Base-by-base conservation (phyloP, 2,888 invertebrate genomes). In the Drosophila austrosaltans region DNA sequence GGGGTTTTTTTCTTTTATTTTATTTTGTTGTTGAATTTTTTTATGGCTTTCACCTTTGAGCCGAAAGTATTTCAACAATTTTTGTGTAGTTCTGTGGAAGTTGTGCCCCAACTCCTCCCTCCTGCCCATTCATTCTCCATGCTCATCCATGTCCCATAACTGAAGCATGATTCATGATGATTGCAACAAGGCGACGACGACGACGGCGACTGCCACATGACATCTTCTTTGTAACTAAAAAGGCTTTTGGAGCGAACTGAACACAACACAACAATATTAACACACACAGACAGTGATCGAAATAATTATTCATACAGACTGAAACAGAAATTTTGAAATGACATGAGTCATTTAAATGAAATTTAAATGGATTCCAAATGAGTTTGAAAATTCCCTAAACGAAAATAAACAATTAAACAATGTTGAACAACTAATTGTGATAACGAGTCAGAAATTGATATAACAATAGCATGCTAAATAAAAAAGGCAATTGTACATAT, bases 21-120 rank as follows among this genome's bases (percentile, higher is more conserved):
- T 60, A 42, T 20, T 36, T 36, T 36, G 62, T 53, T 20, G 36
- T 56, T 32, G 54, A 39, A 56, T 67, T 67, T 54, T 74, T 82
- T 72, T 66, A 87, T 82, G 85, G 71, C 71, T 79, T 85, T 83
- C 83, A 79, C 83, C 87, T 85, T 78, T 87, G 76, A 61, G 68
- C 77, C 72, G 57, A 66, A 77, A 72, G 61, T 75, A 78, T 76
- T 72, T 78, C 63, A 78, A 70, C 78, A 74, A 72, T 75, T 64
- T 44, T 63, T 61, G 36, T 25, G 39, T 28, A 40, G 56, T 28
- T 30, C 32, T 61, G 39, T 22, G 53, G 66, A 39, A 72, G 53
- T 60, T 39, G 40, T 32, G 54, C 40, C 54, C 42, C 40, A 48
- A 8, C 44, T 12, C 39, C 56, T 28, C 22, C 48, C 30, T 20